Evolutionary conservation across 2,113 vertebrate genomes (phyloP).

Genomic region (Odontophorus gujanensis): DNA sequence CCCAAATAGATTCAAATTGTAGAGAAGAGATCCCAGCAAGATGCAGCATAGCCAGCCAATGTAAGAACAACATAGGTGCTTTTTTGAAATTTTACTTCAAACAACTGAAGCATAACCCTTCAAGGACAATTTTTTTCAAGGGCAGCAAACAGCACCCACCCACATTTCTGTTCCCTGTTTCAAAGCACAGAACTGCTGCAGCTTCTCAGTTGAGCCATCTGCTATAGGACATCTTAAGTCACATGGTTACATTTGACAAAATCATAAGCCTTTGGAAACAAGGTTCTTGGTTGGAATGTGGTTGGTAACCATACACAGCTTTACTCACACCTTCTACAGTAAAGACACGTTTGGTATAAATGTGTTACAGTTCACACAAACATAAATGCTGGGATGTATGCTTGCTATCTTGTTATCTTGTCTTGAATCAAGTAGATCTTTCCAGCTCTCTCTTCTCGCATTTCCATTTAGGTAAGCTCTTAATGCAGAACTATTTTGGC

Average conservation of each 20-base stretch:
- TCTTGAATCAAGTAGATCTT: neutral
- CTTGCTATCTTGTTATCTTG: neutral
- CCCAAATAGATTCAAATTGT: neutral
- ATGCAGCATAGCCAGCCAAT: neutral
- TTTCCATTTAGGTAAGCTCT: neutral
- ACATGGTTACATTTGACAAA: constrained; percentile 40
- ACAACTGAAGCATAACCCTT: neutral
- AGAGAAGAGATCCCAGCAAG: neutral
- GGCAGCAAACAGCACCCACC: neutral
- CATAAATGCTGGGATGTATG: neutral
- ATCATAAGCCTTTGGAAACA: neutral
- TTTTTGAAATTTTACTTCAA: neutral
- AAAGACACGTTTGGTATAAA: constrained; percentile 34
- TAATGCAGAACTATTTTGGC: neutral
- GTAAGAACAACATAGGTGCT: neutral
- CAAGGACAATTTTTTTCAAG: neutral
- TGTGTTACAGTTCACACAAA: constrained; percentile 37
- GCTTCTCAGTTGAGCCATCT: constrained; percentile 14
- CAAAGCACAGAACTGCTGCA: neutral
- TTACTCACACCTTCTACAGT: constrained; percentile 40
- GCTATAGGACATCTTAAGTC: constrained; percentile 8
- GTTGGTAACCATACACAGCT: constrained; percentile 25
- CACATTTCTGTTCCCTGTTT: neutral
- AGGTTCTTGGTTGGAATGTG: neutral
- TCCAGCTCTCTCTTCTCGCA: neutral